Base-by-base conservation (phyloP, 2,888 invertebrate genomes). In the Xylophagus ater region DNA sequence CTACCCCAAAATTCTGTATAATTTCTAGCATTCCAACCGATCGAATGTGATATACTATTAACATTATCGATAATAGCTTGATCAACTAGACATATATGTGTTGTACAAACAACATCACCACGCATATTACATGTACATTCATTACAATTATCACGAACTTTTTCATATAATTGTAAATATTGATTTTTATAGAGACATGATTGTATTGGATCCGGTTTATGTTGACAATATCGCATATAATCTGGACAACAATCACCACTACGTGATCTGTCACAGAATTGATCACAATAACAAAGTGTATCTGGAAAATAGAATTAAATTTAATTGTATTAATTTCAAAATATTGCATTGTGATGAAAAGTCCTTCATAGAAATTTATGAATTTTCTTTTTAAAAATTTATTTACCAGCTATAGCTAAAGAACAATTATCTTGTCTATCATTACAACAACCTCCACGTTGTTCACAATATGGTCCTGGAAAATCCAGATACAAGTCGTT, bases 221-320 rank as follows among this genome's bases (percentile, higher is more conserved):
- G 75, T 48, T 66, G 67, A 55, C 94, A 96, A 45, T 76, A 74
- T 1, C 73, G 68, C 59, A 73, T 75, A 60, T 81, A 96, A 64
- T 96, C 96, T 0, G 94, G 94, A 55, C 94, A 96, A 59, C 94
- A 96, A 60, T 94, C 94, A 49, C 79, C 78, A 24, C 72, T 71
- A 8, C 66, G 60, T 1, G 73, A 73, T 21, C 82, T 67, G 57
- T 86, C 81, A 66, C 94, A 94, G 66, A 93, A 94, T 49, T 83
- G 73, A 62, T 96, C 96, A 62, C 96, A 96, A 64, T 96, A 96
- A 64, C 96, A 96, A 10, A 83, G 61, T 0, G 90, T 88, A 44
- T 76, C 89, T 80, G 55, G 8, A 47, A 49, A n/a, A n/a, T n/a
- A 28, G 12, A 23, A 34, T 18, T 28, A 21, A 4, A n/a, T n/a